A percentile compares a stretch with the other conserved stretches of the same genome.
phyloP scores from a whole-genome alignment of 2,113 vertebrate genomes.

The Petaurus breviceps region DNA sequence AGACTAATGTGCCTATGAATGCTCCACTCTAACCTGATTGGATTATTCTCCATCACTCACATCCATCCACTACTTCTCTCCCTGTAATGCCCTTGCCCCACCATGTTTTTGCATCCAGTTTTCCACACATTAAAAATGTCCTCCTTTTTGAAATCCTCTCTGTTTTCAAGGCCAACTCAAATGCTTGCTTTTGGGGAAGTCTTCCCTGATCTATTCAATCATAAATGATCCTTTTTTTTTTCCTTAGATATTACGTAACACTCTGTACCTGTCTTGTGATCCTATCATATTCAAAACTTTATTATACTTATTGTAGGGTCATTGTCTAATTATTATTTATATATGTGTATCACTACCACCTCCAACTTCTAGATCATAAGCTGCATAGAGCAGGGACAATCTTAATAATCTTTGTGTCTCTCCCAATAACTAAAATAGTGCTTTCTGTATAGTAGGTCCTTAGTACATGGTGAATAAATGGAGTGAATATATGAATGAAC shows the following conservation, averaged over 20 bases:
- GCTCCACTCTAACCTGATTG: neutral
- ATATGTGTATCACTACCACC: neutral
- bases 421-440: neutral
- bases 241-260: neutral
- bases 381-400: neutral
- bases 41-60: neutral
- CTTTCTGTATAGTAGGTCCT: neutral
- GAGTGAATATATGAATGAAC: neutral
- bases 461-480: neutral
- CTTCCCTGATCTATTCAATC: neutral
- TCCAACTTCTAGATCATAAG: neutral
- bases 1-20: neutral
- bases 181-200: neutral
- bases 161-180: neutral
- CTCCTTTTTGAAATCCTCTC: neutral
- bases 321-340: constrained; percentile 1
- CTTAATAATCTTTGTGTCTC: neutral
- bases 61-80: neutral
- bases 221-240: neutral
- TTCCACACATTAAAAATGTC: neutral
- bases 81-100: neutral
- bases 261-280: neutral
- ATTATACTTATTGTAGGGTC: neutral
- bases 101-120: neutral
- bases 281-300: neutral